A percentile compares a stretch with the other conserved stretches of the same genome.
Evolutionary conservation across 2,113 vertebrate genomes (phyloP).

Genomic region (Zootoca vivipara): DNA sequence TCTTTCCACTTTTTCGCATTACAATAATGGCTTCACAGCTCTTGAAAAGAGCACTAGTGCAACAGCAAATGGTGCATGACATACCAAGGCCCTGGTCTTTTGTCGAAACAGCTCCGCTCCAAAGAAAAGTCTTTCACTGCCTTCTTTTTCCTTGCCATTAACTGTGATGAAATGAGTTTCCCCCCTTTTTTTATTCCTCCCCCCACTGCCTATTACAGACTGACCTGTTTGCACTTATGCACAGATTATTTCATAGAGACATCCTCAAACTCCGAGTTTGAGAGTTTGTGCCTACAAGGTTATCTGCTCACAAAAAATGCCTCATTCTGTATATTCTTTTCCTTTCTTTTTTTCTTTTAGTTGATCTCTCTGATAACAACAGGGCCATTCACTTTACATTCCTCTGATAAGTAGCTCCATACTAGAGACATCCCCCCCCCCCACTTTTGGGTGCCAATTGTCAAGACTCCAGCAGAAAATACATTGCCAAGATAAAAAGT

Average conservation of each 20-base stretch:
- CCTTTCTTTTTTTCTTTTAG: slow-evolving; percentile 38
- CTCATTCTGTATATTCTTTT: slow-evolving; percentile 65
- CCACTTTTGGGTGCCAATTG: slow-evolving; percentile 76
- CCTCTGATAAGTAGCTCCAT: slow-evolving; percentile 76
- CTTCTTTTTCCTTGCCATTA: slow-evolving; percentile 87
- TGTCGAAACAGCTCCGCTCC: slow-evolving; percentile 79
- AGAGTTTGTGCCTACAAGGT: slow-evolving; percentile 79
- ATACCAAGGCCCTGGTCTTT: slow-evolving; percentile 72
- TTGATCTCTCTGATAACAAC: slow-evolving; percentile 79
- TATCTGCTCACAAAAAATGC: slow-evolving; percentile 76
- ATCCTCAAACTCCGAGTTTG: slow-evolving; percentile 71
- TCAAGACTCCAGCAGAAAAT: slow-evolving; percentile 73
- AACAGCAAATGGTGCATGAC: slow-evolving; percentile 84
- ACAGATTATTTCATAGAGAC: slow-evolving; percentile 78
- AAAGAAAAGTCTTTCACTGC: slow-evolving; percentile 81
- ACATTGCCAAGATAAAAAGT: slow-evolving; percentile 60
- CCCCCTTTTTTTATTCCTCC: slow-evolving; percentile 71
- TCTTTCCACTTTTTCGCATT: slow-evolving; percentile 80
- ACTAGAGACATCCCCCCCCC: slow-evolving; percentile 28
- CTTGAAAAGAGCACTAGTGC: slow-evolving; percentile 77
- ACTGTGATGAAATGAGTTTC: slow-evolving; percentile 85
- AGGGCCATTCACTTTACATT: slow-evolving; percentile 67
- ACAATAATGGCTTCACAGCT: slow-evolving; percentile 81
- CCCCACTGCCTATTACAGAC: slow-evolving; percentile 74
- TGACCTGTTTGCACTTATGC: slow-evolving; percentile 79